These are phyloP conservation scores for Clostera curtula DNA, from an alignment of 2,888 invertebrate species.

Conservation along the genomic window DNA sequence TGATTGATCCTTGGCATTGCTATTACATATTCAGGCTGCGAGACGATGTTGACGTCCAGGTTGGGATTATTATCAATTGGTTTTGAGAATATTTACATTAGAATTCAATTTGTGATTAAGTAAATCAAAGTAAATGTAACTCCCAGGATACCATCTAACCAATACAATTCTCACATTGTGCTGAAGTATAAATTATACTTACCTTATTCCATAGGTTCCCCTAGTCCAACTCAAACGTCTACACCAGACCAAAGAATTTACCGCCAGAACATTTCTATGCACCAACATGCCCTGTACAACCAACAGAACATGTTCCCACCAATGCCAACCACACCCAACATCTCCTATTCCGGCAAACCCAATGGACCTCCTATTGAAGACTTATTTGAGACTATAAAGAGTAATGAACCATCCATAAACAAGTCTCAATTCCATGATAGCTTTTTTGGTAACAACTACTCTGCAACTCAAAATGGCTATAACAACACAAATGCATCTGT, in stretches of 20 bases:
- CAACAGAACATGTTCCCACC: constrained; percentile 44
- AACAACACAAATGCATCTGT: constrained; percentile 41
- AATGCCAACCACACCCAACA: constrained; percentile 37
- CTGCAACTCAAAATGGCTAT: constrained; percentile 53
- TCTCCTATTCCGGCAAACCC: constrained; percentile 69
- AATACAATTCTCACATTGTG: constrained; percentile 10
- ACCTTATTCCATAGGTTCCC: constrained; percentile 41
- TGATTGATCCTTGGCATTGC: too few species aligned
- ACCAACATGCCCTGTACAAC: constrained; percentile 68
- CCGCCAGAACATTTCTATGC: constrained; percentile 62
- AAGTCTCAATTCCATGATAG: constrained; percentile 63
- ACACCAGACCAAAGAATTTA: constrained; percentile 65
- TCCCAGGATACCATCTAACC: not conserved
- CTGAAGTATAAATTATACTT: too few species aligned
- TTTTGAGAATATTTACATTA: too few species aligned
- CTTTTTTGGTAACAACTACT: constrained; percentile 52
- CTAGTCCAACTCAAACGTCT: constrained; percentile 59
- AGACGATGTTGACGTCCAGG: too few species aligned
- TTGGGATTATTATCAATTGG: too few species aligned
- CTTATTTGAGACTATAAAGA: constrained; percentile 78
- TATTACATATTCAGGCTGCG: too few species aligned
- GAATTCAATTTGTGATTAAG: too few species aligned
- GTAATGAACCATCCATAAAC: constrained; percentile 52
- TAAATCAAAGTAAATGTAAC: not conserved
- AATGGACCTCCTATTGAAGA: constrained; percentile 82